These are phyloP conservation scores for Limosa lapponica DNA, from an alignment of 2,797 vertebrate species.

Conservation along the genomic window DNA sequence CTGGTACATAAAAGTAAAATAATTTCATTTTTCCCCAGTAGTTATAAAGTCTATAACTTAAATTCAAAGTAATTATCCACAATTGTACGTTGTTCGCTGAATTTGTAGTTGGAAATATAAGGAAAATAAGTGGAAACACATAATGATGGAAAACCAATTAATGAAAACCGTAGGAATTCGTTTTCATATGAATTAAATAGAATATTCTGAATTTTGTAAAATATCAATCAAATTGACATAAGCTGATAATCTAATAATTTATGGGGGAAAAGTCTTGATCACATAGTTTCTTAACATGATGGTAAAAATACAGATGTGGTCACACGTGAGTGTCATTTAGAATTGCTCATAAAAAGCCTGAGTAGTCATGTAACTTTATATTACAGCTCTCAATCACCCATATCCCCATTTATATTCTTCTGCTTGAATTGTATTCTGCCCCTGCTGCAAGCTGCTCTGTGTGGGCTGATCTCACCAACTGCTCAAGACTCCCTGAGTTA, in stretches of 20 bases:
- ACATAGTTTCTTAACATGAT: neutral
- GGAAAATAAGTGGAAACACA: neutral
- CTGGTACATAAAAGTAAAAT: neutral
- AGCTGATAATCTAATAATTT: neutral
- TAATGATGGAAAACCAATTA: neutral
- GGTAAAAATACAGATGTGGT: neutral
- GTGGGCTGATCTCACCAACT: neutral
- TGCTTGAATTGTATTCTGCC: neutral
- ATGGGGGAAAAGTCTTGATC: neutral
- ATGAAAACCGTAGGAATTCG: neutral
- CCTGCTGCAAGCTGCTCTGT: neutral
- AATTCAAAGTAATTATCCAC: neutral
- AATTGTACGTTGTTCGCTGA: neutral
- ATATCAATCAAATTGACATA: neutral
- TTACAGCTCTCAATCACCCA: neutral
- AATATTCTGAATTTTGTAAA: neutral
- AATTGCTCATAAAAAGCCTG: neutral
- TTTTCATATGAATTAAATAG: neutral
- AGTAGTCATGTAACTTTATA: neutral
- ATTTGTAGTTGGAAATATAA: neutral
- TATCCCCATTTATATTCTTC: neutral
- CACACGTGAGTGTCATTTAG: neutral
- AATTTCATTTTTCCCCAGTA: neutral
- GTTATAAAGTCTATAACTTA: neutral
- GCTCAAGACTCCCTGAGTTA: neutral